phyloP scores from a whole-genome alignment of 2,888 invertebrate genomes.

The Hermaeophaga mercurialis region DNA sequence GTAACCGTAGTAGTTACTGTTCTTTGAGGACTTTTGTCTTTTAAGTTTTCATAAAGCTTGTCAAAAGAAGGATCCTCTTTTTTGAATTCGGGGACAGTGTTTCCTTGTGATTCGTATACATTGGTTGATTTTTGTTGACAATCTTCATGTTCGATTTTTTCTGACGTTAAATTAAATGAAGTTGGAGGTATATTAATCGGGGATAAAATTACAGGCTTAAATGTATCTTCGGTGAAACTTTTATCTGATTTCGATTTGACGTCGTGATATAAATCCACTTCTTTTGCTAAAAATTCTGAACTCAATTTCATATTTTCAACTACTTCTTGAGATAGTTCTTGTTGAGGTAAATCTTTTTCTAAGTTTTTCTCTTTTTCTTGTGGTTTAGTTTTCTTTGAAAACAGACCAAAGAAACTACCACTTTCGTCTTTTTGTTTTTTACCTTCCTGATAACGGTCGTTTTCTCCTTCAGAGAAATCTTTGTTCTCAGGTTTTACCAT shows the following conservation, averaged over 20 bases:
- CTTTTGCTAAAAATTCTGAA: conserved; percentile 38
- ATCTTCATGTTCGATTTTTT: conserved; percentile 1
- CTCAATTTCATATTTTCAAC: conserved; percentile 37
- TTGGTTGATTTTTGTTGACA: background rate
- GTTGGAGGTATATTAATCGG: conserved; percentile 9
- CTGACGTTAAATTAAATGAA: background rate
- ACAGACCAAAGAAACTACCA: conserved; percentile 45
- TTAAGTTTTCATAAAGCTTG: conserved; percentile 1
- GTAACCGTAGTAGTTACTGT: conserved; percentile 32
- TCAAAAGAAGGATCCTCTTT: background rate
- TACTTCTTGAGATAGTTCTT: conserved; percentile 23
- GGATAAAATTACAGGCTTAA: conserved; percentile 13
- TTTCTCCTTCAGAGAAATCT: conserved; percentile 46
- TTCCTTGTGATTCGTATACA: background rate
- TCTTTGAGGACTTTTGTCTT: conserved; percentile 29
- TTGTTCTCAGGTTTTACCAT: conserved; percentile 40
- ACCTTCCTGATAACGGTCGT: conserved; percentile 45
- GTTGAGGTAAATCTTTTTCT: conserved; percentile 14
- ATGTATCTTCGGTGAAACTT: conserved; percentile 11
- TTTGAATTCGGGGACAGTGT: background rate
- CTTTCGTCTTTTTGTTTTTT: conserved; percentile 28
- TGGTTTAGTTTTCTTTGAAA: conserved; percentile 46
- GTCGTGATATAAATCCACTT: conserved; percentile 38
- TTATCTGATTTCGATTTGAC: conserved; percentile 26
- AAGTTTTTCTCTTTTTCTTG: conserved; percentile 30